Base-by-base conservation (phyloP, 2,888 invertebrate genomes). In the Drosophila kokeensis region DNA sequence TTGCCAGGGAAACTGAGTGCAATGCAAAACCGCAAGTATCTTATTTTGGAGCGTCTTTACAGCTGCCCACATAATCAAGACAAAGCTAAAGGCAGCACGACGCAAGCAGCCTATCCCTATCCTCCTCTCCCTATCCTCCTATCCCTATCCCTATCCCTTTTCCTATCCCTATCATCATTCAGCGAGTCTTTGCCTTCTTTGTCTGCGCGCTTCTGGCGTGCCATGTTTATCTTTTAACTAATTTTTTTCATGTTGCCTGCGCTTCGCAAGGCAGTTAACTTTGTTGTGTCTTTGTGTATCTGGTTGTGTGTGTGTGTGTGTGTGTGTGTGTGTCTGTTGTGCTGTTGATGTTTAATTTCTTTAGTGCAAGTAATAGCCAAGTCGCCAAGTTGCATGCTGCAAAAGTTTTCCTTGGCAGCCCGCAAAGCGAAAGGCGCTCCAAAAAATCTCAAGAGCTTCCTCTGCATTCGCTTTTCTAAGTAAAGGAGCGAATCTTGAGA, bases 201-300 rank as follows among this genome's bases (percentile, higher is more conserved):
- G 79, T 85, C 87, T 84, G 87, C 68, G 76, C 83, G 70, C 81
- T 83, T 75, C 76, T 85, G 81, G 83, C 83, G 81, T 88, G 83
- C 83, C 87, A 83, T 88, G 89, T 88, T 87, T 90, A 89, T 90
- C 89, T 89, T 87, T 87, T 88, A 83, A 86, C 90, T 90, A 90
- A 83, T 87, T 90, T 90, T 87, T 86, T 87, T 74, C 81, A 83
- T 88, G 87, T 80, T 85, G 80, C 81, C 73, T 71, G 64, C 61
- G 61, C 79, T 72, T 77, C 66, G 74, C 76, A 62, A 50, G 38
- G 77, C 76, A 85, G 79, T 82, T 87, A 88, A 80, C 83, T 84
- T 89, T 79, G 67, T 72, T 82, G 66, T 74, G 71, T 61, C 74
- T 69, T 66, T 49, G 11, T 50, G 59, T 64, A 42, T 15, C 38